Percentiles rank a stretch among this genome's conserved stretches.
These are phyloP conservation scores for Acanthosepion lycidas DNA, from an alignment of 2,888 invertebrate genomes.

Conservation along the genomic window DNA sequence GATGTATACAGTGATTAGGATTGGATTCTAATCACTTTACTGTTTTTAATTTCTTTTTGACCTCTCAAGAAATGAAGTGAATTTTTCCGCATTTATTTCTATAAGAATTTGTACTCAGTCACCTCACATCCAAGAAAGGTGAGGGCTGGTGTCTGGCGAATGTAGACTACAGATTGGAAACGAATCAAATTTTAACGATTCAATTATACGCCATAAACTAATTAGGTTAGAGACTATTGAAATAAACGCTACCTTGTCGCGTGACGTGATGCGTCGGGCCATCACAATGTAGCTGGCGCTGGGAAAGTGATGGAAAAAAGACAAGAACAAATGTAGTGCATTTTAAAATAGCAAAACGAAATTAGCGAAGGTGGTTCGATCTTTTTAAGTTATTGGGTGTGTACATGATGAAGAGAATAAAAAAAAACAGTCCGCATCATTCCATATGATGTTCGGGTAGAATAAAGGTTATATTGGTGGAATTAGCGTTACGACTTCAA, in stretches of 20 bases:
- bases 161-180: not conserved
- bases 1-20: too few relatives aligned
- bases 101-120: not conserved
- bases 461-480: too few relatives aligned
- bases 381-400: too few relatives aligned
- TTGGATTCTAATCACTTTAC: too few relatives aligned
- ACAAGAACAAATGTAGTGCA: too few relatives aligned
- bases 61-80: too few relatives aligned
- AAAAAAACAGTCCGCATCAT: too few relatives aligned
- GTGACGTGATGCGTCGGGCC: not conserved
- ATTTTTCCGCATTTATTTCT: not conserved
- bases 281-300: not conserved
- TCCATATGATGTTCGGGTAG: too few relatives aligned
- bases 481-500: too few relatives aligned
- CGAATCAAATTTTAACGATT: conserved; percentile 2
- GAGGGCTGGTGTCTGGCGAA: not conserved
- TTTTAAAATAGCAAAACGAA: not conserved
- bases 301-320: not conserved
- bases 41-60: too few relatives aligned
- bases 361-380: too few relatives aligned
- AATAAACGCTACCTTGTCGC: not conserved
- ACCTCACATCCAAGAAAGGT: not conserved
- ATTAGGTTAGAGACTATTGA: conserved; percentile 15
- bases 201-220: not conserved
- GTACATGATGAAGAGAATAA: too few relatives aligned